Evolutionary conservation across 1,140 invertebrate species (phyloP).

Genomic region (Phortica variegata): DNA sequence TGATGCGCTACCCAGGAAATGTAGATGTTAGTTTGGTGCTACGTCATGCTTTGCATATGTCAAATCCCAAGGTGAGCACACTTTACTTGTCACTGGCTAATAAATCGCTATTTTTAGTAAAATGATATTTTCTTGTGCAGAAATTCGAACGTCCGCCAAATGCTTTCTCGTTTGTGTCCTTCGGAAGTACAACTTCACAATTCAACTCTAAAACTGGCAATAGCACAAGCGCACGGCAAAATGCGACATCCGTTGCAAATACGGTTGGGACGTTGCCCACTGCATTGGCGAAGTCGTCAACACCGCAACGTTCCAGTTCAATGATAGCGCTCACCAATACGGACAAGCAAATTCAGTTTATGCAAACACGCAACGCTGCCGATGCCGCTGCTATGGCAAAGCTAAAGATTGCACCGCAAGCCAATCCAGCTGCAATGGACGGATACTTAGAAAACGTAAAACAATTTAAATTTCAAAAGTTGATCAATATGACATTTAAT

Average conservation of each 20-base stretch:
- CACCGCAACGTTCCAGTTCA: constrained; percentile 18
- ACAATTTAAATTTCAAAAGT: background rate
- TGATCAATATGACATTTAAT: background rate
- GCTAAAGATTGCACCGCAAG: constrained; percentile 13
- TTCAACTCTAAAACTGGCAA: background rate
- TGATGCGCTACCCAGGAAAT: constrained; percentile 70
- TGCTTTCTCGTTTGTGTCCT: constrained; percentile 42
- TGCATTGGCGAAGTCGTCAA: background rate
- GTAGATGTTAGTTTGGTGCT: constrained; percentile 67
- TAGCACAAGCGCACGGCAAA: background rate
- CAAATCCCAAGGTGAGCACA: constrained; percentile 59
- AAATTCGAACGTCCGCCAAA: constrained; percentile 49
- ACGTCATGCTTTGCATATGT: constrained; percentile 65
- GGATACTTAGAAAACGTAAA: constrained; percentile 43
- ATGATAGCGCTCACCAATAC: constrained; percentile 30
- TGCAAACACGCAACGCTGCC: constrained; percentile 42
- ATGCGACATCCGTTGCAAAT: background rate
- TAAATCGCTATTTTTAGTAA: background rate
- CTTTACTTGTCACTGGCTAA: no score
- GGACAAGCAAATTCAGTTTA: constrained; percentile 36
- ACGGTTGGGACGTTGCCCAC: background rate
- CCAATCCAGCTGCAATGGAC: constrained; percentile 39
- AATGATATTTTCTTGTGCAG: constrained; percentile 11
- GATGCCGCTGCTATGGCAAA: constrained; percentile 32
- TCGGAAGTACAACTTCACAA: constrained; percentile 12